phyloP scores from a whole-genome alignment of 2,888 invertebrate genomes.

The Spilarctia lutea region DNA sequence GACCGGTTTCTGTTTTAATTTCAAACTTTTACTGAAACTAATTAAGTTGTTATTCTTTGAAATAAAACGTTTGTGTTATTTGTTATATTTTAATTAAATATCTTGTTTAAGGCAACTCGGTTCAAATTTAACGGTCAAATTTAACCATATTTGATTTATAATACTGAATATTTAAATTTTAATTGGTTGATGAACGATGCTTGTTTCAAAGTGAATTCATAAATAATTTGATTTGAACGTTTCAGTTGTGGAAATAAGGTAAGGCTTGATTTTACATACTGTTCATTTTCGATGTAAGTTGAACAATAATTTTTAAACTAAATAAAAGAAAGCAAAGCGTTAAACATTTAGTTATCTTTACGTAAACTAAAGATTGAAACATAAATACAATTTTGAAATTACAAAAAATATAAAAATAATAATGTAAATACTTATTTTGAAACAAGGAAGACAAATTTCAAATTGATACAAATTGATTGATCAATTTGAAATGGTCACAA shows the following conservation, averaged over 20 bases:
- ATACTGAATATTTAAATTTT: constrained; percentile 5
- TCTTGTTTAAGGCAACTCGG: constrained; percentile 21
- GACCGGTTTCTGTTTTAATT: constrained; percentile 58
- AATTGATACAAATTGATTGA: no score
- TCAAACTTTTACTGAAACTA: constrained; percentile 56
- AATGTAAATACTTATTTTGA: no score
- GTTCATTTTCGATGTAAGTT: not conserved
- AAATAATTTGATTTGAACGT: not conserved
- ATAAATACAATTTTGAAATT: not conserved
- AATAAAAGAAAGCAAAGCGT: not conserved
- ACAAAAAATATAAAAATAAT: no score
- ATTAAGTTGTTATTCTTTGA: constrained; percentile 55
- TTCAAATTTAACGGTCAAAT: constrained; percentile 1
- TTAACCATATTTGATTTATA: not conserved
- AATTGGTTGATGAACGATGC: constrained; percentile 7
- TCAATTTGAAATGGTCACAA: no score
- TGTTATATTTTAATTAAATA: constrained; percentile 35
- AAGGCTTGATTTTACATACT: not conserved
- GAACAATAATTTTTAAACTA: not conserved
- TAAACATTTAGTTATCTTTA: no score
- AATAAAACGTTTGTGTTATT: constrained; percentile 40
- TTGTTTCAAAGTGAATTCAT: constrained; percentile 1
- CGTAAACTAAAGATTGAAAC: not conserved
- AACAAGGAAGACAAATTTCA: no score
- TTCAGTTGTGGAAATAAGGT: not conserved